A percentile compares a stretch with the other conserved stretches of the same genome.
Evolutionary conservation across 92 coral and sea anemone species (phyloP).

Genomic region (Palythoa heliodiscus): DNA sequence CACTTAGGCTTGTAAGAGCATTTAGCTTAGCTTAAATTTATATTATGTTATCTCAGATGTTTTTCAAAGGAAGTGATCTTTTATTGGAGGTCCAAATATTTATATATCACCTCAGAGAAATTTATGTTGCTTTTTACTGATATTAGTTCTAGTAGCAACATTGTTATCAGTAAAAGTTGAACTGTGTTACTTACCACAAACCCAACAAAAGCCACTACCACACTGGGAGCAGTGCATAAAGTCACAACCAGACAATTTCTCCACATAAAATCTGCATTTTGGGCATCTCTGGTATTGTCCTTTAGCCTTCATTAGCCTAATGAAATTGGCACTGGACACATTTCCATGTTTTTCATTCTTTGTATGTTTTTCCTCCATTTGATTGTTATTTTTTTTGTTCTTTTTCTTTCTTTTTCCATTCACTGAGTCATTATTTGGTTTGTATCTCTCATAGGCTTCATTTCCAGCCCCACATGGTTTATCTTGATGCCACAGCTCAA

Average conservation of each 20-base stretch:
- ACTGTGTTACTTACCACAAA: conserved; percentile 78
- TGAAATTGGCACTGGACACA: conserved; percentile 60
- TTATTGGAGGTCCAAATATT: too few relatives aligned
- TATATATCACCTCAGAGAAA: too few relatives aligned
- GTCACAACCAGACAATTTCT: conserved; percentile 88
- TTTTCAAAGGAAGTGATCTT: too few relatives aligned
- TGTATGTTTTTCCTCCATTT: background rate
- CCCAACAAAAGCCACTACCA: conserved; percentile 79
- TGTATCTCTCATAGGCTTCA: conserved; percentile 44
- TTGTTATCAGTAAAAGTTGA: too few relatives aligned
- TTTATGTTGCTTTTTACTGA: too few relatives aligned
- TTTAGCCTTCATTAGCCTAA: conserved; percentile 61
- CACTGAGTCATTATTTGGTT: conserved; percentile 14
- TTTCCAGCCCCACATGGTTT: conserved; percentile 67
- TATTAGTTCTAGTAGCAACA: too few relatives aligned
- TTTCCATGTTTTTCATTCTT: conserved; percentile 40
- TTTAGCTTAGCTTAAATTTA: too few relatives aligned
- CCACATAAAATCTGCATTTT: conserved; percentile 78
- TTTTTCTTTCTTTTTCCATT: conserved; percentile 31
- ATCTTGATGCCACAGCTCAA: conserved; percentile 81
- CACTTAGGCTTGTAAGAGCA: too few relatives aligned
- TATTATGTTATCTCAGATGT: too few relatives aligned
- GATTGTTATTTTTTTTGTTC: background rate
- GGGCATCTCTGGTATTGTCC: conserved; percentile 87
- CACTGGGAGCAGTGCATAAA: conserved; percentile 95